Conservation (phyloP, 37 sponge, comb jelly and placozoan species). For the Dysidea cf. avara region DNA sequence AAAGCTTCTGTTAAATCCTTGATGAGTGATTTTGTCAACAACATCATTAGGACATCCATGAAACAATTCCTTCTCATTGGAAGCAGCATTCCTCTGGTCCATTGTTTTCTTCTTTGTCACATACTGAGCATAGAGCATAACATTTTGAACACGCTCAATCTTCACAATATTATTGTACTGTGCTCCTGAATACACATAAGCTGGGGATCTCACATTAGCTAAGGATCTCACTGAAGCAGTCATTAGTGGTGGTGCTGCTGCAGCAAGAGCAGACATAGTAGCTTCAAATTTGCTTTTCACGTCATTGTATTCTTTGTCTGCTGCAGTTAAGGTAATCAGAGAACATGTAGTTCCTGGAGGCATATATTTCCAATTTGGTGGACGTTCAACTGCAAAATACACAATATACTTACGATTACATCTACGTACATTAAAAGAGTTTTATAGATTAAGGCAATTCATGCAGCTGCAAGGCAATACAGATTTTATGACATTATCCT, state of each 20-base stretch:
- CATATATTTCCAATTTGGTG: slow-evolving; percentile 13
- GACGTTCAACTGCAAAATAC: neutral
- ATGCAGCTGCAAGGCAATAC: neutral
- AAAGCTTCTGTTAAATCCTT: slow-evolving; percentile 17
- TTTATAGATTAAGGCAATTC: neutral
- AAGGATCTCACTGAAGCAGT: neutral
- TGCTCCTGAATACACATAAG: too few species aligned
- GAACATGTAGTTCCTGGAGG: slow-evolving; percentile 2
- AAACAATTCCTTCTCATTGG: too few species aligned
- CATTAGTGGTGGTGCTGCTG: neutral
- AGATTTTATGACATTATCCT: too few species aligned
- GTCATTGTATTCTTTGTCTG: neutral
- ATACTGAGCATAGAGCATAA: slow-evolving; percentile 27
- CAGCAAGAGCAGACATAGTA: neutral
- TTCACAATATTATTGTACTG: neutral
- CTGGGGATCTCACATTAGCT: neutral
- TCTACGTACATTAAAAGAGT: neutral
- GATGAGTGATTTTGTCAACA: slow-evolving; percentile 1
- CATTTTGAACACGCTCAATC: slow-evolving; percentile 37
- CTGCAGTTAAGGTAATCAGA: neutral
- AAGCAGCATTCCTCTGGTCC: neutral
- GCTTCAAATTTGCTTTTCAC: slow-evolving; percentile 7
- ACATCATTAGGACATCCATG: neutral
- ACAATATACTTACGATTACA: neutral
- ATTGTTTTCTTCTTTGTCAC: slow-evolving; percentile 19